Percentiles rank a stretch among this genome's conserved stretches.
These are phyloP conservation scores for Anthopleura sola DNA, from an alignment of 64 coral and sea anemone species.

Conservation along the genomic window DNA sequence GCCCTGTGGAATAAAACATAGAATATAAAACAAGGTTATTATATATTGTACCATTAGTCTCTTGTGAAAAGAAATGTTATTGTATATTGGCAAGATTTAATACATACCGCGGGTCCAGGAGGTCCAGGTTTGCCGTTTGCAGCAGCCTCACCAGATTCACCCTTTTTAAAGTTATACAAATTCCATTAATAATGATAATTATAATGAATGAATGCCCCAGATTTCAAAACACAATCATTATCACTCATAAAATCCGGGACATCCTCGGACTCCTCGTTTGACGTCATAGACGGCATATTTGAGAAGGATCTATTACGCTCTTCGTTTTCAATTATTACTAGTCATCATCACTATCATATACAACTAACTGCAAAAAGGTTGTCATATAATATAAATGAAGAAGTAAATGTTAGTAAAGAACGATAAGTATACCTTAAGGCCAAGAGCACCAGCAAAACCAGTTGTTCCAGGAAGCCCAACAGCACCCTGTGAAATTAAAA, in stretches of 20 bases:
- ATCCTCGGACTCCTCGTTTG: too few species aligned
- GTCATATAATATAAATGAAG: too few species aligned
- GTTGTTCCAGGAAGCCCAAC: conserved; percentile 32
- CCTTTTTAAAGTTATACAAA: background rate
- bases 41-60: background rate
- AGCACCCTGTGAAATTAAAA: conserved; percentile 17
- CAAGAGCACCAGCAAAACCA: conserved; percentile 25
- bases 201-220: too few species aligned
- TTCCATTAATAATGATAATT: background rate
- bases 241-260: too few species aligned
- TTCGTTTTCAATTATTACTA: background rate
- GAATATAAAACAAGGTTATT: background rate
- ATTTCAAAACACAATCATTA: too few species aligned
- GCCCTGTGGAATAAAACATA: conserved; percentile 4
- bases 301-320: too few species aligned
- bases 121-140: conserved; percentile 38
- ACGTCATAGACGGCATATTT: too few species aligned
- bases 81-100: background rate
- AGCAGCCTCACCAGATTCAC: conserved; percentile 31
- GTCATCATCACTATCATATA: too few species aligned
- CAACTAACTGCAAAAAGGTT: too few species aligned
- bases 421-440: conserved; percentile 31
- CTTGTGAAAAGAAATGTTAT: too few species aligned
- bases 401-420: too few species aligned
- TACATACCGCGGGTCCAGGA: conserved; percentile 41